Percentiles rank a stretch among this genome's conserved stretches.
phyloP scores from a whole-genome alignment of 2,888 invertebrate species.

The Chloroclysta siterata region DNA sequence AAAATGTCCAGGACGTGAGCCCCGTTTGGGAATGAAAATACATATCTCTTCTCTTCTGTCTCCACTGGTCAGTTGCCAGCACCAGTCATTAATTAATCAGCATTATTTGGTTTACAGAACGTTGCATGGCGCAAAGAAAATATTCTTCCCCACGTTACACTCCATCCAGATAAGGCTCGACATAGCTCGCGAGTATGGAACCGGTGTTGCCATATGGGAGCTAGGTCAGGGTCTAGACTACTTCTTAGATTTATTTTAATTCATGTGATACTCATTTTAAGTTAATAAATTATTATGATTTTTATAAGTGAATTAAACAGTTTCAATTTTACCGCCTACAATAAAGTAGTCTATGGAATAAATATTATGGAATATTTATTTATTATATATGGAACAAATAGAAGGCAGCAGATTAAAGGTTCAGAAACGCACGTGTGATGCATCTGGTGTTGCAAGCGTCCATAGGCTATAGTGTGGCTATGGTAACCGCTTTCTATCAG shows the following conservation, averaged over 20 bases:
- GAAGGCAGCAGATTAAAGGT: too few species aligned
- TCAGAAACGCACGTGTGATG: too few species aligned
- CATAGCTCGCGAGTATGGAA: conserved; percentile 91
- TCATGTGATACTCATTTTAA: conserved; percentile 71
- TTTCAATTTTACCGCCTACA: conserved; percentile 12
- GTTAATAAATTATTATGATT: conserved; percentile 59
- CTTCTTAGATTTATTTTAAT: conserved; percentile 91
- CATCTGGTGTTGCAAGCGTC: too few species aligned
- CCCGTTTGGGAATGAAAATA: too few species aligned
- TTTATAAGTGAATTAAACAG: conserved; percentile 18
- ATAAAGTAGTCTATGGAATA: too few species aligned
- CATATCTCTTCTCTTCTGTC: too few species aligned
- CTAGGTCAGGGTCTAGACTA: conserved; percentile 98
- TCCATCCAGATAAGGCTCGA: conserved; percentile 93
- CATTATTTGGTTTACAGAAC: conserved; percentile 77
- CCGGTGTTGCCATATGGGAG: conserved; percentile 97
- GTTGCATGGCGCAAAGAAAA: conserved; percentile 88
- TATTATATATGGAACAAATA: too few species aligned
- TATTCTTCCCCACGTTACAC: conserved; percentile 95
- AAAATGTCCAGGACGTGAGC: too few species aligned
- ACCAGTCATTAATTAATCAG: conserved; percentile 30
- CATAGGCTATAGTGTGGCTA: too few species aligned
- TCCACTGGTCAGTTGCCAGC: too few species aligned
- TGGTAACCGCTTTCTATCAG: too few species aligned
- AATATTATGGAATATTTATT: too few species aligned